Base-by-base conservation (phyloP, 37 sponge, comb jelly and placozoan species). In the Sycon ciliatum region DNA sequence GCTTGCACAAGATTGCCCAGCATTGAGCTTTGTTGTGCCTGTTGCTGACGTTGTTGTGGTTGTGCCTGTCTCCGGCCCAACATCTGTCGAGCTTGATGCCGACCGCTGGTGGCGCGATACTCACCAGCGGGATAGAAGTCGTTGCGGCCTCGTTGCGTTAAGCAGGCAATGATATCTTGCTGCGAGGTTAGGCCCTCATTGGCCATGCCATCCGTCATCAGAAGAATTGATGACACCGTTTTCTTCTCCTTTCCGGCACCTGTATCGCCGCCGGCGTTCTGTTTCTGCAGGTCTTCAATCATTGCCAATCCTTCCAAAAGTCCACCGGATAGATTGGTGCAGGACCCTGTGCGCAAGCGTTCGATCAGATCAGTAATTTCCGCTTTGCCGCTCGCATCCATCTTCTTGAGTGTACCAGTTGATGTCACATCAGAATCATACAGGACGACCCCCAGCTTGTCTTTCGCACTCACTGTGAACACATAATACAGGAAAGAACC, bases 151-250 rank as follows among this genome's bases (percentile, higher is more conserved):
- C n/a, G n/a, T n/a, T n/a, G n/a, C n/a, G n/a, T n/a, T n/a, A n/a
- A n/a, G n/a, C n/a, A n/a, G n/a, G n/a, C n/a, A n/a, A n/a, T n/a
- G n/a, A 92, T 92, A 3, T 76, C 81, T 0, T 75, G 75, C 34
- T 63, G 71, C 20, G 22, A 39, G 3, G 76, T 75, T 52, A 88
- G 68, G 0, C 93, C 88, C 18, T 64, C 55, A 42, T 87, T 87
- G 13, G 93, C 93, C 34, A 81, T 71, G 11, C 93, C 93, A 65
- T 92, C 93, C 36, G 93, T 92, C 37, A 92, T 65, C 65, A 92
- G 80, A 4, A 92, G 81, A 9, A 92, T 89, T 9, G 93, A 87
- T 37, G 85, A 82, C 23, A 92, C 93, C 40, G 87, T 27, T 60
- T 60, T 60, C 63, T 60, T 60, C 16, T 77, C 66, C 9, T 20